phyloP scores from a whole-genome alignment of 2,797 vertebrate species.

The Clamator glandarius region DNA sequence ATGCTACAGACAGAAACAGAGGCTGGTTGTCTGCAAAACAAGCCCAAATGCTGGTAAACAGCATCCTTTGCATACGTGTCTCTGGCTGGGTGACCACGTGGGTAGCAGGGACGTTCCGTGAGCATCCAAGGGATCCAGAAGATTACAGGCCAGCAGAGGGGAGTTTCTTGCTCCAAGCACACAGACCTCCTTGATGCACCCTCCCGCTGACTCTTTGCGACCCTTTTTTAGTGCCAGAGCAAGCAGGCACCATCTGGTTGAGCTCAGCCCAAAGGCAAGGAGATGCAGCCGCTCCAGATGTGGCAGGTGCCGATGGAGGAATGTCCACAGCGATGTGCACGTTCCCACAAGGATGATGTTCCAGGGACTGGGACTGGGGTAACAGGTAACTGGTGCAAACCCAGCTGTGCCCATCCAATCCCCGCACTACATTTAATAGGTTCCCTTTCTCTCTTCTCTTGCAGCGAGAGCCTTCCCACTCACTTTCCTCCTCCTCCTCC shows the following conservation, averaged over 20 bases:
- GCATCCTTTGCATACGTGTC: background rate
- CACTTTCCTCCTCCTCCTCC: background rate
- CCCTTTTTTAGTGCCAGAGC: background rate
- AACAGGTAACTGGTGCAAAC: background rate
- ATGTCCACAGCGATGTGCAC: background rate
- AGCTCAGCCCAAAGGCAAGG: background rate
- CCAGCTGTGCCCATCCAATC: background rate
- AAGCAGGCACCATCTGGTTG: background rate
- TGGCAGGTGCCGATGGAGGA: accelerated
- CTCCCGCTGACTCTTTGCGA: background rate
- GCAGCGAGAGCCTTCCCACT: background rate
- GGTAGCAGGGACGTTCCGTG: no score
- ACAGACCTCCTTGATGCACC: background rate
- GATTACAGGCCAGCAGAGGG: accelerated
- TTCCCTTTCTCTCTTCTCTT: background rate
- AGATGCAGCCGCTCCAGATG: no score
- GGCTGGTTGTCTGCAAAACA: background rate
- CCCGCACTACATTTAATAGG: accelerated
- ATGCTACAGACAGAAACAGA: background rate
- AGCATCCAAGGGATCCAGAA: accelerated
- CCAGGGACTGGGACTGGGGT: background rate
- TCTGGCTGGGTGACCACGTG: background rate
- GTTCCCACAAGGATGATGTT: accelerated
- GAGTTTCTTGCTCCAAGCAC: background rate
- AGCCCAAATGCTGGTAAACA: background rate